Base-by-base conservation (phyloP, 2,113 vertebrate genomes). In the Alaudala cheleensis region DNA sequence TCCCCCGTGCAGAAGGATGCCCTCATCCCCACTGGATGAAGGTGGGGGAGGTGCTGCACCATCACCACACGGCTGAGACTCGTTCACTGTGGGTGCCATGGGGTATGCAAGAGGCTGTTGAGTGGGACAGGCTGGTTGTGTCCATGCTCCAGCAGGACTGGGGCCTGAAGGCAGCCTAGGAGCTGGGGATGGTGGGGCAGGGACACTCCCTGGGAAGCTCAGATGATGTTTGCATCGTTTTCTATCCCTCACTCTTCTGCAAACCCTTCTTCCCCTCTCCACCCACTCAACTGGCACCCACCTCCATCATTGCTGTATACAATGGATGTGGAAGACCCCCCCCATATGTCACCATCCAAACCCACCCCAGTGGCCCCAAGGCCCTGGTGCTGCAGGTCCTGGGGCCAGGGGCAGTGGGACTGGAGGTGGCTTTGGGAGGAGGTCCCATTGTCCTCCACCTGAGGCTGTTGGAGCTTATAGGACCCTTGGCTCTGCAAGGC, bases 61-160 rank as follows among this genome's bases (percentile, higher is more conserved):
- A 47, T 60, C 2, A 0, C 65, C 4, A 0, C 23, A 9, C 56
- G 76, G 51, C 42, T 78, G 5, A 0, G 14, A 2, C 34, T 81
- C 0, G 0, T 24, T 51, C 21, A 5, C 37, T 31, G 37, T 24
- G 50, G 14, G 37, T 83, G 64, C 81, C 2, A 0, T 22, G 45
- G n/a, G 23, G 6, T 21, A 2, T 6, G 9, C 26, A 12, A 18
- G 42, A 66, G 67, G 1, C 40, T 39, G 8, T 37, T 5, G 10
- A 37, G 31, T 14, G 2, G 42, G 45, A 60, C 25, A 13, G 37
- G 26, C 12, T 34, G 20, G 12, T 37, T 50, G 20, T 79, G 56
- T 51, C 67, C 25, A 3, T 45, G 49, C 10, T 79, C 15, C 9
- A 0, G 1, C 34, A 61, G 42, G 3, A 67, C 34, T 2, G 3